Evolutionary conservation across 2,888 invertebrate genomes (phyloP).

Genomic region (Orthosia gothica): DNA sequence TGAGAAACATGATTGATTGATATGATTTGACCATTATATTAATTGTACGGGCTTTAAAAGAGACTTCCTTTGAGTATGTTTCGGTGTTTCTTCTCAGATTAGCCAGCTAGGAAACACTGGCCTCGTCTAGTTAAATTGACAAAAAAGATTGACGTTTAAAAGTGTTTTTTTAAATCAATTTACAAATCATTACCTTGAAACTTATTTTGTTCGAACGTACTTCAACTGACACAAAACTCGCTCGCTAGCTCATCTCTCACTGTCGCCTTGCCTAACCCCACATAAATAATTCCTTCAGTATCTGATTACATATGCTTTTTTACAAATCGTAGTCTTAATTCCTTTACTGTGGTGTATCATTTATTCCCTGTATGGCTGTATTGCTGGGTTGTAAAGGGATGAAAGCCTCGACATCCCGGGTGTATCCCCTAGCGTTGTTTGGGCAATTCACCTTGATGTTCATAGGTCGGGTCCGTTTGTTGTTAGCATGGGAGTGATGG

Average conservation of each 20-base stretch:
- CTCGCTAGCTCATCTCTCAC: conserved; percentile 12
- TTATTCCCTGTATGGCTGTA: conserved; percentile 59
- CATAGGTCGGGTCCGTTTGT: conserved; percentile 1
- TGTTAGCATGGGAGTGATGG: neutral
- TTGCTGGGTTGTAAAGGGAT: conserved; percentile 42
- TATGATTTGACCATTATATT: too few relatives aligned
- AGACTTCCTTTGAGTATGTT: too few relatives aligned
- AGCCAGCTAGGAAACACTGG: too few relatives aligned
- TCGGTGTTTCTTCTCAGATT: too few relatives aligned
- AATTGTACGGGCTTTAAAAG: too few relatives aligned
- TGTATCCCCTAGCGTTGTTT: conserved; percentile 43
- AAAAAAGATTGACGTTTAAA: too few relatives aligned
- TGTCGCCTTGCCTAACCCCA: conserved; percentile 5
- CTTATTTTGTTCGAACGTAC: too few relatives aligned
- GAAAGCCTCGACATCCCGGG: conserved; percentile 32
- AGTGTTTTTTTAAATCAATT: too few relatives aligned
- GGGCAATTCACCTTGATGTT: conserved; percentile 33
- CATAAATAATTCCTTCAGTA: conserved; percentile 55
- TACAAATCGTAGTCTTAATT: conserved; percentile 57
- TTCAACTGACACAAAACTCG: neutral
- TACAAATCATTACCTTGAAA: too few relatives aligned
- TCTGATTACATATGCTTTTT: conserved; percentile 66
- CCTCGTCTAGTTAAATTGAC: too few relatives aligned
- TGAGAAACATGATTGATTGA: too few relatives aligned
- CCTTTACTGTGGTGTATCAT: conserved; percentile 57